Evolutionary conservation across 2,113 vertebrate genomes (phyloP), one percentile per base, ranked within the genome.

Genomic region (Penelope pileata): DNA sequence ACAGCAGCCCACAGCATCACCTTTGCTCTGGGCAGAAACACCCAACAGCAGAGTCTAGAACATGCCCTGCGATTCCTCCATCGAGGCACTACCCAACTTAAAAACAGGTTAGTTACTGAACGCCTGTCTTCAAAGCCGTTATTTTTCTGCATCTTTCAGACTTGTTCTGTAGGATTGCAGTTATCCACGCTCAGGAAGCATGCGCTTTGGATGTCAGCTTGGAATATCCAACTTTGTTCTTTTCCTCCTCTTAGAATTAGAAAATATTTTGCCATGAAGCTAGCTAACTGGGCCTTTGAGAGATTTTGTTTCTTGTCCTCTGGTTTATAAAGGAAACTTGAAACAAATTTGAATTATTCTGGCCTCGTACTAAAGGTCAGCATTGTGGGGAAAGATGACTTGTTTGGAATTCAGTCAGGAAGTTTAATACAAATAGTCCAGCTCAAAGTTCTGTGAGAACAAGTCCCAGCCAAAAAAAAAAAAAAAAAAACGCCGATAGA

Each of bases 371-470:
- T 95, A 91, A 94, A 97, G 96, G 96, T 96, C 95, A 96, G 74
- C 0, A 0, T 64, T 96, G 96, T 89, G 94, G 94, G 77, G 93
- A 96, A 91, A 94, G 94, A 97, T 96, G 96, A 95, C 96, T 97
- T 95, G 93, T 59, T 93, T 4, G 96, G 96, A 97, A 96, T 97
- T 95, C 93, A 94, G 92, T 95, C 96, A 96, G 96, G 96, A 96
- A 96, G 95, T 95, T 95, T 93, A 97, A 96, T 88, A 97, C 94
- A 97, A 97, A 97, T 96, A 97, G 94, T 89, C 84, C 91, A 93
- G 83, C 91, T 76, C 90, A 70, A 90, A 97, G 88, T 93, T 95
- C 95, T 96, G 94, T 96, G 96, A 96, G 94, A 97, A 96, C 75
- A 82, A 96, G 75, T 40, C 8, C 83, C 47, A 85, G 94, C 70